Evolutionary conservation across 2,113 vertebrate genomes (phyloP).

Genomic region (Oreamnos americanus): DNA sequence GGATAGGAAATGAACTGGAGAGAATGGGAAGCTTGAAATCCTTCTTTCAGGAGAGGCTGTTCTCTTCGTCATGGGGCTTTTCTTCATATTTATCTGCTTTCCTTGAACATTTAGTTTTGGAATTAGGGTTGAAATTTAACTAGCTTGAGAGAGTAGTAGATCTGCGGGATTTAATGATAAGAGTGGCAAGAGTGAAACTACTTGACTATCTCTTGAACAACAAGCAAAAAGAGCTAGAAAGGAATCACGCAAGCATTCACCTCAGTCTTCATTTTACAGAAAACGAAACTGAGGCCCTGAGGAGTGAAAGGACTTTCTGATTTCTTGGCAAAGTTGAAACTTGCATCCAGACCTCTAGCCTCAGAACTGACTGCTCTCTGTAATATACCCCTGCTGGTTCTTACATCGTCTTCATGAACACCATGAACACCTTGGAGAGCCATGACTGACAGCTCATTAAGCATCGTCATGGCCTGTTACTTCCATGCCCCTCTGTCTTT

Average conservation of each 20-base stretch:
- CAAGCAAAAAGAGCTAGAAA: not conserved
- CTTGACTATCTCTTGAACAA: not conserved
- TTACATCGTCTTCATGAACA: not conserved
- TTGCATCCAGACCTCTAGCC: not conserved
- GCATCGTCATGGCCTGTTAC: not conserved
- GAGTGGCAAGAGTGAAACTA: not conserved
- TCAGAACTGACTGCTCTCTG: not conserved
- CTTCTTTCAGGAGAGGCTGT: not conserved
- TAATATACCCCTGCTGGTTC: accelerated
- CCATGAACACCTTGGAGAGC: not conserved
- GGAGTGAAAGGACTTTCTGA: not conserved
- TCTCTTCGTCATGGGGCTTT: not conserved
- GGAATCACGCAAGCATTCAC: not conserved
- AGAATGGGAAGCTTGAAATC: not conserved
- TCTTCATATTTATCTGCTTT: not conserved
- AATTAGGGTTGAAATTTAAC: not conserved
- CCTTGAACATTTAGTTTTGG: not conserved
- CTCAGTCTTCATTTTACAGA: not conserved
- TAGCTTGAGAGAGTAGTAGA: not conserved
- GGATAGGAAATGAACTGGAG: not conserved
- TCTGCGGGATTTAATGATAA: not conserved
- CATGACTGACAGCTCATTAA: not conserved
- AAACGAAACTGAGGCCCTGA: not conserved
- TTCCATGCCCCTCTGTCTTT: not conserved
- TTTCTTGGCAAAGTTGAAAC: not conserved